These are phyloP conservation scores for Tupaia chinensis DNA, from an alignment of 2,113 vertebrate species.

Conservation along the genomic window DNA sequence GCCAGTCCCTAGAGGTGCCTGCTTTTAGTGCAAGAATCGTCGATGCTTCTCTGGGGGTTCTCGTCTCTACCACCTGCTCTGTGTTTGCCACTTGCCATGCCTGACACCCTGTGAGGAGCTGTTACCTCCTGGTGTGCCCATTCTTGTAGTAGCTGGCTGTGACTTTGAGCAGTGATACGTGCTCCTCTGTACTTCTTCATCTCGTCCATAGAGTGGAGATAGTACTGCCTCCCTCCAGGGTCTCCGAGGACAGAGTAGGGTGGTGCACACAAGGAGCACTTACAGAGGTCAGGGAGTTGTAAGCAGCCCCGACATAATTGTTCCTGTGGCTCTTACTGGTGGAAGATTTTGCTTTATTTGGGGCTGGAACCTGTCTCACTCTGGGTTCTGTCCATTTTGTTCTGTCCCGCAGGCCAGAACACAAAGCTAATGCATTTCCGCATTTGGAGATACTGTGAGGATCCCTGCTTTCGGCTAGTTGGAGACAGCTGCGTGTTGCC, in stretches of 20 bases:
- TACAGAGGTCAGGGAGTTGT: not conserved
- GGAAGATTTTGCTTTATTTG: not conserved
- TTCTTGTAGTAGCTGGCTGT: not conserved
- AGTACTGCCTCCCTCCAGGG: not conserved
- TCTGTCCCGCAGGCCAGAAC: fast-evolving
- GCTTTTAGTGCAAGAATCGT: not conserved
- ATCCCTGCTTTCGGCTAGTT: not conserved
- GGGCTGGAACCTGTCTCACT: not conserved
- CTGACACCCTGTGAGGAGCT: not conserved
- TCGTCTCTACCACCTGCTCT: not conserved
- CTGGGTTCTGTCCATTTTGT: not conserved
- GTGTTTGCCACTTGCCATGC: not conserved
- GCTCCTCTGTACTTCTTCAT: not conserved
- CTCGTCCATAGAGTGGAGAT: not conserved
- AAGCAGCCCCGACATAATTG: not conserved
- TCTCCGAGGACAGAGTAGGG: not conserved
- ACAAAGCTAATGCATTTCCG: not conserved
- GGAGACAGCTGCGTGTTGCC: not conserved
- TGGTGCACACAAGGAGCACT: not conserved
- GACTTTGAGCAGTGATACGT: not conserved
- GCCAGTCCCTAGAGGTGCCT: not conserved
- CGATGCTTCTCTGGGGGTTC: not conserved
- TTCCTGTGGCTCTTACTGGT: not conserved
- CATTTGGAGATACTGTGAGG: not conserved
- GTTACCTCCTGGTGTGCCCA: fast-evolving